A percentile compares a stretch with the other conserved stretches of the same genome.
These are phyloP conservation scores for Troides helena DNA, from an alignment of 2,888 invertebrate genomes.

Conservation along the genomic window DNA sequence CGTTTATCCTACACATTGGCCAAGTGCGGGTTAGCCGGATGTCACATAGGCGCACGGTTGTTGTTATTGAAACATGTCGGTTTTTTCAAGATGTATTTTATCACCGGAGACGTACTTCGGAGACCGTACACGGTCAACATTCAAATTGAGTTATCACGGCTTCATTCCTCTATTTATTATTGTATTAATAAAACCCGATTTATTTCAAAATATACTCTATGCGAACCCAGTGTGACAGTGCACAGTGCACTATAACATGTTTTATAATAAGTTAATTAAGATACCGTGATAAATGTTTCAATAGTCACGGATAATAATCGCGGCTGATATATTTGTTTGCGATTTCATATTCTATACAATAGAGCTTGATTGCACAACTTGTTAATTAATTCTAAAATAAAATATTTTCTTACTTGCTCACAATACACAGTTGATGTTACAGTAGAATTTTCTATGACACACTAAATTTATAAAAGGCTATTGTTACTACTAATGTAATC, in stretches of 20 bases:
- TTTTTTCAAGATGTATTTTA: too few relatives aligned
- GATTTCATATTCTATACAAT: slow-evolving; percentile 33
- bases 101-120: too few relatives aligned
- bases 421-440: slow-evolving; percentile 45
- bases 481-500: slow-evolving; percentile 24
- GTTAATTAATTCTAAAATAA: slow-evolving; percentile 64
- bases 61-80: too few relatives aligned
- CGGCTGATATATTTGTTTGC: slow-evolving; percentile 13
- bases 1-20: too few relatives aligned
- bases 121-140: too few relatives aligned
- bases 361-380: slow-evolving; percentile 63
- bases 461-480: slow-evolving; percentile 34
- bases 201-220: background rate
- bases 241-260: background rate
- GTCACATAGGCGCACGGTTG: too few relatives aligned
- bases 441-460: slow-evolving; percentile 54
- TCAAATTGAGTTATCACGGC: too few relatives aligned
- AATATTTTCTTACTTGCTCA: slow-evolving; percentile 63
- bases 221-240: background rate
- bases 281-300: slow-evolving; percentile 20
- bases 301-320: slow-evolving; percentile 15
- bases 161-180: background rate
- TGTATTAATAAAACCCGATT: background rate
- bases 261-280: slow-evolving; percentile 4
- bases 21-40: too few relatives aligned